Percentiles rank a stretch among this genome's conserved stretches.
Evolutionary conservation across 2,113 vertebrate genomes (phyloP).

Genomic region (Dipodomys stephensi): DNA sequence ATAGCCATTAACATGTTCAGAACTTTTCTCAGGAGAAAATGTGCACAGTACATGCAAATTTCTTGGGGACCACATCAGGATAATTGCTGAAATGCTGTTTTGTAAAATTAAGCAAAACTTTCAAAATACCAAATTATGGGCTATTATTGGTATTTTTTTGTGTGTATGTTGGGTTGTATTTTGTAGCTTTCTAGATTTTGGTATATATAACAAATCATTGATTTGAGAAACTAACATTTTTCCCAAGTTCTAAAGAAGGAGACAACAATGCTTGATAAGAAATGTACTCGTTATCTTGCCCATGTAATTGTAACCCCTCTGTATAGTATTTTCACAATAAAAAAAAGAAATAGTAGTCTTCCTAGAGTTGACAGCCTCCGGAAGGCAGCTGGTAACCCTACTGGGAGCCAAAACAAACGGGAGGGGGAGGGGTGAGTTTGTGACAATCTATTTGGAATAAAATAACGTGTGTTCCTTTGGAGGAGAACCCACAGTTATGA

Average conservation of each 20-base stretch:
- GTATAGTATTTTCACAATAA: too few species aligned
- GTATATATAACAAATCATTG: constrained; percentile 15
- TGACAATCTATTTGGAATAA: not conserved
- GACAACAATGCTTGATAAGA: too few species aligned
- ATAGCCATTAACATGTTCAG: not conserved
- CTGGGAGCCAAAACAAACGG: constrained; percentile 40
- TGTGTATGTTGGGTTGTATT: not conserved
- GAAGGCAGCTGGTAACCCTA: not conserved
- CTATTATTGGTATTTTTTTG: not conserved
- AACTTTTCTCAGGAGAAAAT: not conserved
- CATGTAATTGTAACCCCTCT: too few species aligned
- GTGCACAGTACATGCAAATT: not conserved
- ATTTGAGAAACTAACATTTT: constrained; percentile 54
- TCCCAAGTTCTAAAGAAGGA: not conserved
- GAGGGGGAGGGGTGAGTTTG: not conserved
- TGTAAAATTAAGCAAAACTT: not conserved
- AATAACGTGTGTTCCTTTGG: not conserved
- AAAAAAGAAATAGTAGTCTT: not conserved
- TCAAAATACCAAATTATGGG: not conserved
- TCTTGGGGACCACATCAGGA: not conserved
- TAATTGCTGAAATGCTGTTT: not conserved
- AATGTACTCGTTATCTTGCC: too few species aligned
- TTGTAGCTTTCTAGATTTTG: not conserved
- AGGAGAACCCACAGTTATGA: not conserved
- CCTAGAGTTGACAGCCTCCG: not conserved